Evolutionary conservation across 2,797 vertebrate species (phyloP).

Genomic region (Sebastes diploproa): DNA sequence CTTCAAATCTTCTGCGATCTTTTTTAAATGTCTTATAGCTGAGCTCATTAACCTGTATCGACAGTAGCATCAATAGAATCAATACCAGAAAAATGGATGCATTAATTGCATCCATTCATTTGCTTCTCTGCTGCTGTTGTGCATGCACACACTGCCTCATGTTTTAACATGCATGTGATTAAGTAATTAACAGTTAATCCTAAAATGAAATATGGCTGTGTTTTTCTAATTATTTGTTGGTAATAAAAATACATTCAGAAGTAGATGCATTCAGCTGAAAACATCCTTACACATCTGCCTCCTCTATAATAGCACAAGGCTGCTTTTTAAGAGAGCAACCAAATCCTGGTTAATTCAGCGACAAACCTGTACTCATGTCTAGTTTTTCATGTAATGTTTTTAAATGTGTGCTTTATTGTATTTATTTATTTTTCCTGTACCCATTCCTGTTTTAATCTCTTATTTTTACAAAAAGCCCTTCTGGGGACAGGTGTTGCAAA

Average conservation of each 20-base stretch:
- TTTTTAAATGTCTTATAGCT: background rate
- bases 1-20: background rate
- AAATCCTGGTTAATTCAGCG: too few species aligned
- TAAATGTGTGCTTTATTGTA: too few species aligned
- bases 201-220: background rate
- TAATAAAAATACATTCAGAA: background rate
- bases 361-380: too few species aligned
- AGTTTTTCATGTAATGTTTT: too few species aligned
- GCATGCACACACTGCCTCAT: background rate
- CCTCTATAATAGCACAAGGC: background rate
- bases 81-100: background rate
- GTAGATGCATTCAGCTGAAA: background rate
- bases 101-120: background rate
- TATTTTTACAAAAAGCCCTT: too few species aligned
- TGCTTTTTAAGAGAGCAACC: background rate
- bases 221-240: background rate
- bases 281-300: background rate
- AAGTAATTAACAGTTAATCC: background rate
- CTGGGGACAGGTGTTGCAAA: too few species aligned
- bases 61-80: background rate
- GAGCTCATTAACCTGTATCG: background rate
- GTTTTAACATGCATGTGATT: background rate
- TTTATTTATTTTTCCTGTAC: too few species aligned
- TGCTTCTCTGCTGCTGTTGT: background rate
- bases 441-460: too few species aligned